Percentiles rank a stretch among this genome's conserved stretches.
phyloP scores from a whole-genome alignment of 2,888 invertebrate species.

The Phaedon cochleariae region DNA sequence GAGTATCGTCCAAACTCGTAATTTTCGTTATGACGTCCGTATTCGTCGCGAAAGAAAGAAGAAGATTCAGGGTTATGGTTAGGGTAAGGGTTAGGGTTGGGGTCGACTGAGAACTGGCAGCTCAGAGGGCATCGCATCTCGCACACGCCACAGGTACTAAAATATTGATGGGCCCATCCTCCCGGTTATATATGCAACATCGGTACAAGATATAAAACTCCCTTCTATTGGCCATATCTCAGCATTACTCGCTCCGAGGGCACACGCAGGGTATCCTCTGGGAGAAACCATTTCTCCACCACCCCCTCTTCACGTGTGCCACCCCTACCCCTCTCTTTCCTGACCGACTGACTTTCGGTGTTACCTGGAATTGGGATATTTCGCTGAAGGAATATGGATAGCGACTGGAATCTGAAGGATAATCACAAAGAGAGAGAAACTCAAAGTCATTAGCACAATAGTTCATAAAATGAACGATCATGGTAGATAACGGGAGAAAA shows the following conservation, averaged over 20 bases:
- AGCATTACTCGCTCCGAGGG: slow-evolving; percentile 57
- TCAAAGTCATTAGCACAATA: no score
- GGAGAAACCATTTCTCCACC: slow-evolving; percentile 59
- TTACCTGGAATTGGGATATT: background rate
- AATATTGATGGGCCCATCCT: slow-evolving; percentile 60
- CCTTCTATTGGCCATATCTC: slow-evolving; percentile 64
- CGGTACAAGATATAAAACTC: slow-evolving; percentile 64
- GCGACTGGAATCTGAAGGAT: no score
- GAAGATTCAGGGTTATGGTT: no score
- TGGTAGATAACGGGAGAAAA: no score
- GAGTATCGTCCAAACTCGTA: no score
- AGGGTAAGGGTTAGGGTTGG: background rate
- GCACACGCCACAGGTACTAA: slow-evolving; percentile 55
- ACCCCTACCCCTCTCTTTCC: background rate
- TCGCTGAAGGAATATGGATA: no score
- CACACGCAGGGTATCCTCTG: slow-evolving; percentile 57
- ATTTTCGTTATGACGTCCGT: no score
- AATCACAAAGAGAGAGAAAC: no score
- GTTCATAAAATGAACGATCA: no score
- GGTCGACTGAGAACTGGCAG: background rate
- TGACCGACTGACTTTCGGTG: background rate
- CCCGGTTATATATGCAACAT: slow-evolving; percentile 62
- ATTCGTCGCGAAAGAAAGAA: no score
- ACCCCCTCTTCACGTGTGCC: background rate
- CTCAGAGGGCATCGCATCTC: background rate